Conservation (phyloP, 2,888 invertebrate genomes). For the Masnerella sp. region DNA sequence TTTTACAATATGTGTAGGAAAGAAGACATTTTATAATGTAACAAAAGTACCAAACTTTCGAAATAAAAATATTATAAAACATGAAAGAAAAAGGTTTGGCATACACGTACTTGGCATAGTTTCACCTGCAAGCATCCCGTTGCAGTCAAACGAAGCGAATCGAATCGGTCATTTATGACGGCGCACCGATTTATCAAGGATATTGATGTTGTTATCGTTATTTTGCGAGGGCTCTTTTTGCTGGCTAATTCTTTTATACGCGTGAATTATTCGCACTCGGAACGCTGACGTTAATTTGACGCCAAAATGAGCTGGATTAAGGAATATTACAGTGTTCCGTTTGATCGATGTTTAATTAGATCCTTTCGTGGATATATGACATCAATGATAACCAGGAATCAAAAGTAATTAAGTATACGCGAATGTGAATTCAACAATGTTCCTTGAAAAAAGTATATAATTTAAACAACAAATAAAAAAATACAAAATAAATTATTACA, state of each 20-base stretch:
- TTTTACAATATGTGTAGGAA: too few species aligned
- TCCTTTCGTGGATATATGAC: slow-evolving; percentile 1
- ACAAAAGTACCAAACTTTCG: not conserved
- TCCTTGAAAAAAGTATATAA: not conserved
- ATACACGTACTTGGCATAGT: slow-evolving; percentile 21
- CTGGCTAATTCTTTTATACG: slow-evolving; percentile 33
- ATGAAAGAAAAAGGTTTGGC: not conserved
- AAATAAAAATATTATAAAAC: not conserved
- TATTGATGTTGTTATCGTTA: slow-evolving; percentile 50
- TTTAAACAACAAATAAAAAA: not conserved
- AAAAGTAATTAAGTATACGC: slow-evolving; percentile 8
- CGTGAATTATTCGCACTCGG: slow-evolving; percentile 43
- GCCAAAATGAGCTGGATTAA: slow-evolving; percentile 43
- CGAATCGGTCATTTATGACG: slow-evolving; percentile 54
- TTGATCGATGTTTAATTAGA: slow-evolving; percentile 44
- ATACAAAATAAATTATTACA: not conserved
- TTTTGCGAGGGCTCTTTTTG: slow-evolving; percentile 31
- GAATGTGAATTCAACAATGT: not conserved
- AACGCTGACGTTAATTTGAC: slow-evolving; percentile 42
- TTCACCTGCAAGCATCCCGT: slow-evolving; percentile 35
- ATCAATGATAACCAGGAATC: slow-evolving; percentile 3
- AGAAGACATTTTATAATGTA: too few species aligned
- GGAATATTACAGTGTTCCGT: slow-evolving; percentile 32
- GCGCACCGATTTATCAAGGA: slow-evolving; percentile 50
- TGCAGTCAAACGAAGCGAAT: slow-evolving; percentile 51